These are phyloP conservation scores for Pantherophis vulpinus DNA, from an alignment of 2,797 vertebrate genomes.

Conservation along the genomic window DNA sequence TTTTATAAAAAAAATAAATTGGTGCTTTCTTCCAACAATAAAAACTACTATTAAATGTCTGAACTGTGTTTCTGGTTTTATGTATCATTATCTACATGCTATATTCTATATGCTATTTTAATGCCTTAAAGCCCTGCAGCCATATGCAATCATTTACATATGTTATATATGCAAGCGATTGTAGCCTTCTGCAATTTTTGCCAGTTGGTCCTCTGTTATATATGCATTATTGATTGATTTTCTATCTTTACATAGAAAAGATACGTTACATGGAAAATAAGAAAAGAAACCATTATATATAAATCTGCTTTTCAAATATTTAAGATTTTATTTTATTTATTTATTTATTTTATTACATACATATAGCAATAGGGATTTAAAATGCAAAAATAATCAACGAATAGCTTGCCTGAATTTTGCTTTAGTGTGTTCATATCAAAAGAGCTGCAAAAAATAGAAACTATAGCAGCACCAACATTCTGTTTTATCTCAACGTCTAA, in stretches of 20 bases:
- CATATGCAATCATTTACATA: conserved; percentile 11
- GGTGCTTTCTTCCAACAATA: conserved; percentile 62
- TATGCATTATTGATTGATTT: background rate
- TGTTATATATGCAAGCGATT: conserved; percentile 3
- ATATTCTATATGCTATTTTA: background rate
- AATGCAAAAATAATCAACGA: background rate
- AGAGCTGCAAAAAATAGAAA: background rate
- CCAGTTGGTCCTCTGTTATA: background rate
- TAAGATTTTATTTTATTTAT: background rate
- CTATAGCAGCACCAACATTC: background rate
- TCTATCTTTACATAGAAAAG: background rate
- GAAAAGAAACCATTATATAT: background rate
- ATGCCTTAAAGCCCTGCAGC: conserved; percentile 9
- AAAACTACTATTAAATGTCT: conserved; percentile 40
- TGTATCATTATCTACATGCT: background rate
- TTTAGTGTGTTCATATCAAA: background rate
- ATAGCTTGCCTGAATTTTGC: background rate
- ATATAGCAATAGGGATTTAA: background rate
- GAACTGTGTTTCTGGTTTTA: conserved; percentile 8
- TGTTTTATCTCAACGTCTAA: rapidly evolving
- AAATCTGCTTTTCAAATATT: background rate
- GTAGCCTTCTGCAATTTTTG: background rate
- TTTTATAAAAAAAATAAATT: conserved; percentile 60
- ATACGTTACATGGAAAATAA: background rate
- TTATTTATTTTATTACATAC: background rate